Evolutionary conservation across 2,113 vertebrate genomes (phyloP), one percentile per base, ranked within the genome.

Genomic region (Corynorhinus townsendii): DNA sequence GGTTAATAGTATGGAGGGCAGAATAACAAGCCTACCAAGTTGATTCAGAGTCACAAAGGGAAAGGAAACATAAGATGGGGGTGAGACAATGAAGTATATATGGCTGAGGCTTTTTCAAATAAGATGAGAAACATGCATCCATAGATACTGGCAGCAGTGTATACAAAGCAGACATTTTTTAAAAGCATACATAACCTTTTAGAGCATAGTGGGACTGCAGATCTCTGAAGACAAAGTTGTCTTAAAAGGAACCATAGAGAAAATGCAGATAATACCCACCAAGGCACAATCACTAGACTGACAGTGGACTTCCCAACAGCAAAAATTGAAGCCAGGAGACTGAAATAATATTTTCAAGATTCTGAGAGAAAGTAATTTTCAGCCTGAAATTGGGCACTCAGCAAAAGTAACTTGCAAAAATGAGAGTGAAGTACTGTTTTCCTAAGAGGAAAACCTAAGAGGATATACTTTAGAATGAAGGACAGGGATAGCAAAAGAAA

Each of bases 281-380:
- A 47, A 94, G 4, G 24, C 72, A 52, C 4, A 89, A 52, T 76
- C 82, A 10, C 66, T 88, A 89, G 84, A n/a, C 24, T 66, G 30
- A 91, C 54, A 81, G 73, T 22, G 54, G 15, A 75, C 47, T 96
- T 76, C 24, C 79, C 62, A 86, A 24, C 12, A 86, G 33, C 62
- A 77, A 69, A 12, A 54, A 3, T 14, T 82, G 40, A 92, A 91
- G 22, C 38, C 28, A 33, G 40, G 54, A 95, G 24, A 54, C 20
- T 54, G 76, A 92, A 33, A 73, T 47, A 35, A 20, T 68, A 35
- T 87, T 96, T 91, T 91, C n/a, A 87, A 54, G 52, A 49, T 95
- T 91, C 19, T 54, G 59, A 95, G 38, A 86, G 62, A 86, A 79
- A 94, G 54, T 94, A 45, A 89, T 43, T 88, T 87, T 94, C 35